Base-by-base conservation (phyloP, 2,888 invertebrate genomes). In the Leptothorax acervorum region DNA sequence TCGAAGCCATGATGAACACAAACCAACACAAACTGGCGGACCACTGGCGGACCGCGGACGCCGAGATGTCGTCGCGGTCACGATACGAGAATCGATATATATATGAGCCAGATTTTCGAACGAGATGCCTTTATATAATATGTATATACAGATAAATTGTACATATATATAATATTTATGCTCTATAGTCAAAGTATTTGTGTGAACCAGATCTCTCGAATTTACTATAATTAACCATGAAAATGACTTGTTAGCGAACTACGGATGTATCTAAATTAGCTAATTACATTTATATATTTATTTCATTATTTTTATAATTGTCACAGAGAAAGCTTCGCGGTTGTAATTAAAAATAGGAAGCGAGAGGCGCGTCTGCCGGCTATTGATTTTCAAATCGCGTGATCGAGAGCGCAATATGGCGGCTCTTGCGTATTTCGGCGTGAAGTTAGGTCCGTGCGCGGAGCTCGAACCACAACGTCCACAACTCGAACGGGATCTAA, bases 1-100 rank as follows among this genome's bases (percentile, higher is more conserved):
- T 92, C 83, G 93, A 92, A 90, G 93, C 94, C 94, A 94, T 94
- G 93, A 93, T 92, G 93, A 92, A 92, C 89, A 93, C 92, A 93
- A 90, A 90, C 86, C 90, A 92, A 92, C 89, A 93, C 92, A 93
- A 90, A 90, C 86, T 90, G 90, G 85, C 85, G 88, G 23, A 23
- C 23, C 31, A 31, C 31, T 31, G 35, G 35, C 35, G 35, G 91
- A 92, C 90, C 6, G 35, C 35, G 35, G 91, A 92, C 90, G 91
- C 91, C 86, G 90, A 92, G 90, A 91, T 91, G 92, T 90, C 89
- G 88, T 89, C 85, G 75, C 85, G 57, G 82, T 88, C 91, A 88
- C 83, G 85, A 48, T 31, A 66, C 45, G 51, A 51, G 31, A 62
- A 73, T 55, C 51, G 39, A 73, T 15, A 45, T 55, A 23, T 66